A percentile compares a stretch with the other conserved stretches of the same genome.
Conservation (phyloP, 2,797 vertebrate genomes). For the Saguinus oedipus region DNA sequence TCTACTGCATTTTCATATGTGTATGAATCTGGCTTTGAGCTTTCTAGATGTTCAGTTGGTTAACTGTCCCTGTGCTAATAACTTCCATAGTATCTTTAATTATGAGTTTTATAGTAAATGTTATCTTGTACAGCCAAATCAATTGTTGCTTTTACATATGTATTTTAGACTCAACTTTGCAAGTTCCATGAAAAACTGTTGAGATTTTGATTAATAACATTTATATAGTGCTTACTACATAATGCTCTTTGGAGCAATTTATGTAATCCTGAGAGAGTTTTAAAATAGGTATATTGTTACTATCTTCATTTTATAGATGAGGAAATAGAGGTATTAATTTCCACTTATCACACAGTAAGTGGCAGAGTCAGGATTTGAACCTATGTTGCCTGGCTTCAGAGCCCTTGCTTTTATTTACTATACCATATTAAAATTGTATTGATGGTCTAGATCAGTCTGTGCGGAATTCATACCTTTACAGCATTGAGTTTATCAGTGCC, state of each 20-base stretch:
- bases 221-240: background rate
- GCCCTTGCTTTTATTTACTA: background rate
- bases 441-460: background rate
- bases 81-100: background rate
- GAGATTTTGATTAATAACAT: background rate
- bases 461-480: background rate
- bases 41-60: background rate
- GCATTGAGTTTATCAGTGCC: background rate
- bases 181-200: background rate
- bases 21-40: background rate
- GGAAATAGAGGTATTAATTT: background rate
- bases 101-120: background rate
- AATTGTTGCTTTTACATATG: background rate
- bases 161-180: constrained; percentile 8
- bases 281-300: background rate
- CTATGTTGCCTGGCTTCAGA: background rate
- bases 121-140: background rate
- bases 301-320: background rate
- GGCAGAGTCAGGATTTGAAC: background rate
- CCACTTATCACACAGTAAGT: background rate
- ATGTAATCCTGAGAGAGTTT: background rate
- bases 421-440: background rate
- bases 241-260: background rate
- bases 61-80: background rate
- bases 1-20: background rate